Percentiles rank a stretch among this genome's conserved stretches.
These are phyloP conservation scores for Damaliscus lunatus DNA, from an alignment of 2,113 vertebrate genomes.

Conservation along the genomic window DNA sequence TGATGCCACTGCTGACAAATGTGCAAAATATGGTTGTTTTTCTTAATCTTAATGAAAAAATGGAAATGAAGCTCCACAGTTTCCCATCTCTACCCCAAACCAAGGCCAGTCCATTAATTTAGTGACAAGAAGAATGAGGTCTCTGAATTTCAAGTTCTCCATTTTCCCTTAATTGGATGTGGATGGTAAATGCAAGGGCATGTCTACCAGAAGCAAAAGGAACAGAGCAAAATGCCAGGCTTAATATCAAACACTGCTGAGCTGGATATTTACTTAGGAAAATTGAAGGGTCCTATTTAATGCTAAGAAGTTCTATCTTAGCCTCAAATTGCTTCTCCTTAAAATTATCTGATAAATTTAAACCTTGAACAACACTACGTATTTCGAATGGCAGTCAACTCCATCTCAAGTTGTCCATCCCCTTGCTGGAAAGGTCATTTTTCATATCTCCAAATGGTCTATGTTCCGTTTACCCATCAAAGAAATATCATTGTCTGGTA, in stretches of 20 bases:
- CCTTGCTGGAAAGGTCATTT: not conserved
- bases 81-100: not conserved
- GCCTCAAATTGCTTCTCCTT: not conserved
- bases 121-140: not conserved
- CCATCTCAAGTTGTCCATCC: not conserved
- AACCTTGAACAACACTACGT: not conserved
- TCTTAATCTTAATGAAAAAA: conserved; percentile 44
- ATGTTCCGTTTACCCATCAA: not conserved
- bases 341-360: not conserved
- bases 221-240: not conserved
- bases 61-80: not conserved
- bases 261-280: not conserved
- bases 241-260: not conserved
- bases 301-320: not conserved
- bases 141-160: not conserved
- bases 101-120: not conserved
- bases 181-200: not conserved
- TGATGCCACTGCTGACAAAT: not conserved
- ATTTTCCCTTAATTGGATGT: conserved; percentile 36
- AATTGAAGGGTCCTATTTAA: not conserved
- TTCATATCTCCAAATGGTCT: not conserved
- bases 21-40: not conserved
- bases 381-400: not conserved
- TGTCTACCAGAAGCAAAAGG: not conserved
- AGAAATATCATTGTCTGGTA: not conserved